These are phyloP conservation scores for Mus pahari DNA, from an alignment of 2,113 vertebrate genomes.

Conservation along the genomic window DNA sequence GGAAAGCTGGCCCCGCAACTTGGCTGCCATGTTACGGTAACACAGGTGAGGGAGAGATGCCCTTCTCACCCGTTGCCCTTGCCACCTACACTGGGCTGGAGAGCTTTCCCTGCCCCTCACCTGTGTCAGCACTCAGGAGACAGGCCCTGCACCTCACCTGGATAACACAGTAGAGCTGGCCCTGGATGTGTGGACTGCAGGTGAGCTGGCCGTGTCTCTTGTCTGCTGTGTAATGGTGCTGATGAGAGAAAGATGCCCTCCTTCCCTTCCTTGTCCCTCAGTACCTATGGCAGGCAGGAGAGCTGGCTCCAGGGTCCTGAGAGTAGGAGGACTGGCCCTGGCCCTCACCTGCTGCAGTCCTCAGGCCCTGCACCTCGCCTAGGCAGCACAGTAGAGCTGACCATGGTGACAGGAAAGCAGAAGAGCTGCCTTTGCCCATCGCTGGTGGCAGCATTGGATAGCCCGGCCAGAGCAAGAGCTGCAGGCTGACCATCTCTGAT, in stretches of 20 bases:
- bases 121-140: not conserved
- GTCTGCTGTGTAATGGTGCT: not conserved
- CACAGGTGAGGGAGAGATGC: not conserved
- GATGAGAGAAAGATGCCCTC: not conserved
- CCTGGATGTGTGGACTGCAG: not conserved
- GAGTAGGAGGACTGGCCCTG: not conserved
- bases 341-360: not conserved
- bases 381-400: not conserved
- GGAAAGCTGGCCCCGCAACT: not conserved
- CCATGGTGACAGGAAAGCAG: not conserved
- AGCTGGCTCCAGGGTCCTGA: not conserved
- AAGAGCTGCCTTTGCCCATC: not conserved
- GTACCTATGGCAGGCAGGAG: not conserved
- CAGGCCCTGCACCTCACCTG: not conserved
- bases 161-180: not conserved
- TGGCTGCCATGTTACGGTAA: not conserved
- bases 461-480: not conserved
- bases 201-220: not conserved
- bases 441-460: not conserved
- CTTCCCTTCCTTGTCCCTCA: not conserved
- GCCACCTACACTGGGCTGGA: not conserved
- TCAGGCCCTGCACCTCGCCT: not conserved
- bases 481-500: not conserved
- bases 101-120: not conserved
- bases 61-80: not conserved